Percentiles rank a stretch among this genome's conserved stretches.
phyloP scores from a whole-genome alignment of 2,888 invertebrate species.

The Melanostoma scalare region DNA sequence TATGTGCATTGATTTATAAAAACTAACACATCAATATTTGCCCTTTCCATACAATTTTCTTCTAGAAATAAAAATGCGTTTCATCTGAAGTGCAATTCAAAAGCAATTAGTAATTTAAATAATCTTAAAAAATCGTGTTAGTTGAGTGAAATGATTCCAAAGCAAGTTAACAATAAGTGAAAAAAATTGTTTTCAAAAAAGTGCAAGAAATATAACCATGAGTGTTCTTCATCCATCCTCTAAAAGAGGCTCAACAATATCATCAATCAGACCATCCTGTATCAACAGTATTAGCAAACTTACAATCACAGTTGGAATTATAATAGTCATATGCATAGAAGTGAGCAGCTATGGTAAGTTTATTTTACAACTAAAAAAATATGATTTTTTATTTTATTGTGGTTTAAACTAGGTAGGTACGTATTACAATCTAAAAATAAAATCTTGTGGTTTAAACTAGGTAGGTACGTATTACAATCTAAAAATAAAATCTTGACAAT shows the following conservation, averaged over 20 bases:
- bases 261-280: conserved; percentile 16
- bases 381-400: too few species aligned
- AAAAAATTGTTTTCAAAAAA: background rate
- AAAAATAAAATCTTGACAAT: too few species aligned
- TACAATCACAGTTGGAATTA: conserved; percentile 62
- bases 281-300: conserved; percentile 53
- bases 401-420: too few species aligned
- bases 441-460: too few species aligned
- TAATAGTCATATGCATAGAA: conserved; percentile 74
- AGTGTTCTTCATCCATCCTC: conserved; percentile 78
- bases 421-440: too few species aligned
- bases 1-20: too few species aligned
- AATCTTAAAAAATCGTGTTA: background rate
- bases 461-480: too few species aligned
- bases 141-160: conserved; percentile 25
- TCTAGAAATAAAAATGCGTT: too few species aligned
- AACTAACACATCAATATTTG: too few species aligned
- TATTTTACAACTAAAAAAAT: background rate
- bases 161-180: conserved; percentile 1
- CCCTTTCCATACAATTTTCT: too few species aligned
- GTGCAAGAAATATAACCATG: conserved; percentile 69
- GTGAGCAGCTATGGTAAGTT: conserved; percentile 76
- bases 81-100: background rate
- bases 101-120: background rate
- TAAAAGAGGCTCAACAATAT: conserved; percentile 46